A percentile compares a stretch with the other conserved stretches of the same genome.
phyloP scores from a whole-genome alignment of 2,797 vertebrate genomes.

The Florisuga fusca region DNA sequence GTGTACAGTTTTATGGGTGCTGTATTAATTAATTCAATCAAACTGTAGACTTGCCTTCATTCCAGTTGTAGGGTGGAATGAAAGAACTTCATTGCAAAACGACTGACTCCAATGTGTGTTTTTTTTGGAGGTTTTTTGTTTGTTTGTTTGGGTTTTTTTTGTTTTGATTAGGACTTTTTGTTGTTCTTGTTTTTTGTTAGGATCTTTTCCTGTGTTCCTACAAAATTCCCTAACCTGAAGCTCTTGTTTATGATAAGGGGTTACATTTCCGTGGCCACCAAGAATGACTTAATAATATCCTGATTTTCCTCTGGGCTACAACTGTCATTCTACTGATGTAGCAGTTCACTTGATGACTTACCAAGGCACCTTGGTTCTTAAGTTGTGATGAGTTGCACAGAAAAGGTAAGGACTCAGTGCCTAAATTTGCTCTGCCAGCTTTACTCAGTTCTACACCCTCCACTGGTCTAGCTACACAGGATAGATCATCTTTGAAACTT shows the following conservation, averaged over 20 bases:
- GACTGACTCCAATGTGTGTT: background rate
- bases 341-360: background rate
- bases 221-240: background rate
- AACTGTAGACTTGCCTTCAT: background rate
- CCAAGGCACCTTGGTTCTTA: background rate
- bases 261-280: background rate
- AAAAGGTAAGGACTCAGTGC: background rate
- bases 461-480: background rate
- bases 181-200: no score
- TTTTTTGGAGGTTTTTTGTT: background rate
- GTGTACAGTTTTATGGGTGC: background rate
- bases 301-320: background rate
- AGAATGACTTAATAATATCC: background rate
- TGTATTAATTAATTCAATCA: background rate
- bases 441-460: background rate
- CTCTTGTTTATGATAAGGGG: background rate
- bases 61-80: background rate
- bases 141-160: background rate
- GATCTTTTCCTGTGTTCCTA: background rate
- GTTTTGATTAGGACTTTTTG: background rate
- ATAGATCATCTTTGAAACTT: background rate
- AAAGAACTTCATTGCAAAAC: background rate
- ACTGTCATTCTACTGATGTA: background rate
- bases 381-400: background rate
- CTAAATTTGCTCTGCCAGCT: background rate